phyloP scores from a whole-genome alignment of 2,888 invertebrate species.

The Aphodius sticticus region DNA sequence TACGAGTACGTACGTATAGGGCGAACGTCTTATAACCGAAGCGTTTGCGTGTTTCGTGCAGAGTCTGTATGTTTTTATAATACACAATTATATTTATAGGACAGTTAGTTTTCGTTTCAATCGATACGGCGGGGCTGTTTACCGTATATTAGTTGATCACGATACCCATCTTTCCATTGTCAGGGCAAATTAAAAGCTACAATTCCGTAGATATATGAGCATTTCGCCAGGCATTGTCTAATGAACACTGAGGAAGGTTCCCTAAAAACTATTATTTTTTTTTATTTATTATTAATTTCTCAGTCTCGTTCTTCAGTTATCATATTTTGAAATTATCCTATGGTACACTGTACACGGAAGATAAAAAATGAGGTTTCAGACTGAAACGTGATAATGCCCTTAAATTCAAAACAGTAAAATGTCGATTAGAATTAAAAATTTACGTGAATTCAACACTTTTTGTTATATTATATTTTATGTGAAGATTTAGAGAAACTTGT shows the following conservation, averaged over 20 bases:
- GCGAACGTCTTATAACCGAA: conserved; percentile 32
- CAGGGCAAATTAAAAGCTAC: not conserved
- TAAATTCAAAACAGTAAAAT: too few relatives aligned
- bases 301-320: too few relatives aligned
- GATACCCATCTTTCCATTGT: not conserved
- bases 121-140: not conserved
- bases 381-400: too few relatives aligned
- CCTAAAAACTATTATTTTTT: too few relatives aligned
- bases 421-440: too few relatives aligned
- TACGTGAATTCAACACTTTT: too few relatives aligned
- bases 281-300: too few relatives aligned
- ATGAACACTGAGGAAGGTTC: not conserved
- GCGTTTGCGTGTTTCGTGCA: conserved; percentile 33
- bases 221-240: not conserved
- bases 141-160: not conserved
- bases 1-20: conserved; percentile 32
- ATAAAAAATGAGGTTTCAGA: too few relatives aligned
- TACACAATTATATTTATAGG: conserved; percentile 38
- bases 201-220: not conserved
- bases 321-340: too few relatives aligned
- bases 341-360: too few relatives aligned
- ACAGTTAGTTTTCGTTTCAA: conserved; percentile 10
- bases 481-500: too few relatives aligned
- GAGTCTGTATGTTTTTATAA: conserved; percentile 37
- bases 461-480: too few relatives aligned